These are phyloP conservation scores for Microplitis deprimator DNA, from an alignment of 2,888 invertebrate species.

Conservation along the genomic window DNA sequence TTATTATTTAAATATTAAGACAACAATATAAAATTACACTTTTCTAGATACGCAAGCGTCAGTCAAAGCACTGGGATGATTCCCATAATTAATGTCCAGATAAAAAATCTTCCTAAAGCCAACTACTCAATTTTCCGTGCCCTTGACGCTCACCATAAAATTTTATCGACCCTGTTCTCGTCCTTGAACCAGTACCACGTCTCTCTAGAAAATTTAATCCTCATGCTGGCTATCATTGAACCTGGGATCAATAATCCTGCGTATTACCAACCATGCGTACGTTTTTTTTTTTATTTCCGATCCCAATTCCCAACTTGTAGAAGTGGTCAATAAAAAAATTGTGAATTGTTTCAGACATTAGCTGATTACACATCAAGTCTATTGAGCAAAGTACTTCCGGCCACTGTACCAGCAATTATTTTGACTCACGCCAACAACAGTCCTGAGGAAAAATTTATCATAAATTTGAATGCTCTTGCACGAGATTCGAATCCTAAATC, in stretches of 20 bases:
- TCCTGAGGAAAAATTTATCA: conserved; percentile 87
- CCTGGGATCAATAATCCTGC: conserved; percentile 74
- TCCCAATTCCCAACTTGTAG: background rate
- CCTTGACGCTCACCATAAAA: conserved; percentile 72
- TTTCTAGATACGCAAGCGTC: conserved; percentile 74
- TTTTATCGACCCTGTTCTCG: conserved; percentile 56
- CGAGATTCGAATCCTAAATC: conserved; percentile 84
- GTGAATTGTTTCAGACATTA: background rate
- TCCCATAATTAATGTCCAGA: conserved; percentile 81
- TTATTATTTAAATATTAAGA: too few species aligned
- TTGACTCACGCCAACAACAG: conserved; percentile 88
- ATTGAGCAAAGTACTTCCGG: conserved; percentile 91
- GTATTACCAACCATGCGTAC: conserved; percentile 53
- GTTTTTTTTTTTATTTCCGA: background rate
- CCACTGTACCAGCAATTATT: conserved; percentile 93
- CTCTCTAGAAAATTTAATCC: conserved; percentile 94
- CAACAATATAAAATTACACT: too few species aligned
- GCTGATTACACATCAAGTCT: conserved; percentile 71
- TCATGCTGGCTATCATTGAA: conserved; percentile 99
- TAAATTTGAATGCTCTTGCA: conserved; percentile 96
- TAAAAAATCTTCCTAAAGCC: conserved; percentile 71
- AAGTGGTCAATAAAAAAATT: too few species aligned
- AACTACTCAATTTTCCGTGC: conserved; percentile 76
- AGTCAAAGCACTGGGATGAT: conserved; percentile 77
- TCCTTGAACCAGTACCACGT: conserved; percentile 96